Evolutionary conservation across 2,888 invertebrate genomes (phyloP), one percentile per base, ranked within the genome.

Genomic region (Acleris sparsana): DNA sequence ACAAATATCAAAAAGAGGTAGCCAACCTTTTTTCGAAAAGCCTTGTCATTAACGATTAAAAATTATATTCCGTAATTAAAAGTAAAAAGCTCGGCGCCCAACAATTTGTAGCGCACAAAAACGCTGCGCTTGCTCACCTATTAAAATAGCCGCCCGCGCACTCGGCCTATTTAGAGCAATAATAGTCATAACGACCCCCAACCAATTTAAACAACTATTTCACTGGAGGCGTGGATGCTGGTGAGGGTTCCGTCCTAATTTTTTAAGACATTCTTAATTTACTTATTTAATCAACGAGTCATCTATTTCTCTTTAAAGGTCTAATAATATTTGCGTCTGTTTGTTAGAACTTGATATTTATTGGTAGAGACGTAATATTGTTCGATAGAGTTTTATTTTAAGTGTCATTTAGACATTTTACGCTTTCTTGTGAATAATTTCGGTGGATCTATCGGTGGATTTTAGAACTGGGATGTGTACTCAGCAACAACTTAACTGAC

Each of bases 131-230:
- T 55, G 79, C 78, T 76, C 74, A 75, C 79, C 85, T 80, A 90
- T 91, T 91, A 89, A 91, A 80, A 91, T 91, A 86, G 86, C 78
- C 84, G 83, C 88, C 84, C 82, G 89, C 84, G 85, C 83, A 82
- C 78, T 69, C 78, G 77, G 82, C 84, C 87, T 89, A 89, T 90
- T 90, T 89, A 87, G 82, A 89, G 85, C 83, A 80, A 80, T 84
- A 83, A 84, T 84, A 84, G 84, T 80, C 78, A 80, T 86, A 82
- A 83, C 80, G 78, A 83, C 77, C 78, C 76, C 70, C 68, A 62
- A 62, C 69, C 71, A 66, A 74, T 51, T 56, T 62, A 43, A 56
- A 7, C n/a, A 51, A 56, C 49, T 56, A 55, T 51, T 49, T 51
- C 29, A 49, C 17, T 20, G 46, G 4, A 20, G 7, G 22, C 70